These are phyloP conservation scores for Ridgeia piscesae DNA, from an alignment of 1,140 invertebrate genomes.

Conservation along the genomic window DNA sequence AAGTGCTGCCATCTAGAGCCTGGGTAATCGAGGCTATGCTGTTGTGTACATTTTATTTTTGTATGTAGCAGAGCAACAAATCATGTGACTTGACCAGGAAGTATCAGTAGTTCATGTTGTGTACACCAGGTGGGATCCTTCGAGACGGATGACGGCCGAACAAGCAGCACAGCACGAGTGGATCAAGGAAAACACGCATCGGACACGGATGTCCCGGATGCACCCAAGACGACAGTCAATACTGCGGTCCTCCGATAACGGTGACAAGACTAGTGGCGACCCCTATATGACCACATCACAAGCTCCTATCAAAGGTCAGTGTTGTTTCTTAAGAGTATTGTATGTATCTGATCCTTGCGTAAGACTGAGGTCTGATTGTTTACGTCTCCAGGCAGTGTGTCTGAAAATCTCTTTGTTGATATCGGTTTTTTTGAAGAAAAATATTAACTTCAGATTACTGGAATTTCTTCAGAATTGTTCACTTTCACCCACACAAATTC, in stretches of 20 bases:
- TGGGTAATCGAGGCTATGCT: too few species aligned
- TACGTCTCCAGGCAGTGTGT: too few species aligned
- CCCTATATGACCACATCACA: background rate
- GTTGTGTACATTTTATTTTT: background rate
- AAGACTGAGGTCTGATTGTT: too few species aligned
- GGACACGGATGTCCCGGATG: slow-evolving; percentile 8
- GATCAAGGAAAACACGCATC: slow-evolving; percentile 50
- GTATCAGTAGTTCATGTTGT: background rate
- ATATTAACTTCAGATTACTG: too few species aligned
- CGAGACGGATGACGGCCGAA: slow-evolving; percentile 50
- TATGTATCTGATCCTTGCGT: too few species aligned
- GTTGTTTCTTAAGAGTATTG: background rate
- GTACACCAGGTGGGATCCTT: slow-evolving; percentile 50
- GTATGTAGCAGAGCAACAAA: background rate
- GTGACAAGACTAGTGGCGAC: background rate
- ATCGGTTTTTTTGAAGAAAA: too few species aligned
- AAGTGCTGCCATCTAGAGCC: too few species aligned
- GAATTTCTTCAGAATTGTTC: too few species aligned
- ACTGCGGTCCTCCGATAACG: background rate
- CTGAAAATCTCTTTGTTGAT: too few species aligned
- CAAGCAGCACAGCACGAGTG: slow-evolving; percentile 56
- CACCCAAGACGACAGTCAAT: background rate
- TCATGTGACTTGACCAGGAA: background rate
- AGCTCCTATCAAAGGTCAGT: slow-evolving; percentile 8
- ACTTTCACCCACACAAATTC: too few species aligned